phyloP scores from a whole-genome alignment of 2,113 vertebrate genomes.

The Boleophthalmus pectinirostris region DNA sequence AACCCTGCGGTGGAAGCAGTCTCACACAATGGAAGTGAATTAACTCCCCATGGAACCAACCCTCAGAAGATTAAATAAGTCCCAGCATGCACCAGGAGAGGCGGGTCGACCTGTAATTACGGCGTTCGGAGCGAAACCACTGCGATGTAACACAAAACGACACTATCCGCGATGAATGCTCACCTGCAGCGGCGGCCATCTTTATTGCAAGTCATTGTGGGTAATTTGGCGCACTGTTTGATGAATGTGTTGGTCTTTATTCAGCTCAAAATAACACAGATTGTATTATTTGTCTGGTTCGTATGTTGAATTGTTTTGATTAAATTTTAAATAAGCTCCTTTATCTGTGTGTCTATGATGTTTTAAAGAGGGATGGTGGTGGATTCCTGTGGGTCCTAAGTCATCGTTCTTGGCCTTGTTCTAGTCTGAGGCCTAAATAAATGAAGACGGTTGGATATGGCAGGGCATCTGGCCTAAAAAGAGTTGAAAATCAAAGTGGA shows the following conservation, averaged over 20 bases:
- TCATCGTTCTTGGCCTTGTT: background rate
- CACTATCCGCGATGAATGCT: constrained; percentile 25
- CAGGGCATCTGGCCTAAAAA: background rate
- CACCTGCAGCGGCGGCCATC: constrained; percentile 26
- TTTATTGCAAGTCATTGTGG: constrained; percentile 28
- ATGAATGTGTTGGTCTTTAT: constrained; percentile 39
- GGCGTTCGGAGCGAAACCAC: constrained; percentile 22
- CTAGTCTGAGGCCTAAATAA: background rate
- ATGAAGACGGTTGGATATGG: background rate
- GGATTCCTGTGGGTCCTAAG: background rate
- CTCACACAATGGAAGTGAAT: constrained; percentile 24
- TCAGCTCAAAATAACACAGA: background rate
- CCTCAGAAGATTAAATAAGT: constrained; percentile 38
- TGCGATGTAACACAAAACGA: background rate
- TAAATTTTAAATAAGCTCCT: background rate
- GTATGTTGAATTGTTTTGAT: constrained; percentile 4
- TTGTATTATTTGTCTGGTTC: background rate
- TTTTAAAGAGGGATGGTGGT: background rate
- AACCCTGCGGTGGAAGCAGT: constrained; percentile 32
- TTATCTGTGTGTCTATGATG: background rate
- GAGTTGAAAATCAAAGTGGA: background rate
- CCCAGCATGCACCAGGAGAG: constrained; percentile 19
- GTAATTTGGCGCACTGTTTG: constrained; percentile 43
- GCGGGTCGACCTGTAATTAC: constrained; percentile 43
- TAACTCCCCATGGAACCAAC: constrained; percentile 39